Base-by-base conservation (phyloP, 2,888 invertebrate genomes). In the Eilema caniola region DNA sequence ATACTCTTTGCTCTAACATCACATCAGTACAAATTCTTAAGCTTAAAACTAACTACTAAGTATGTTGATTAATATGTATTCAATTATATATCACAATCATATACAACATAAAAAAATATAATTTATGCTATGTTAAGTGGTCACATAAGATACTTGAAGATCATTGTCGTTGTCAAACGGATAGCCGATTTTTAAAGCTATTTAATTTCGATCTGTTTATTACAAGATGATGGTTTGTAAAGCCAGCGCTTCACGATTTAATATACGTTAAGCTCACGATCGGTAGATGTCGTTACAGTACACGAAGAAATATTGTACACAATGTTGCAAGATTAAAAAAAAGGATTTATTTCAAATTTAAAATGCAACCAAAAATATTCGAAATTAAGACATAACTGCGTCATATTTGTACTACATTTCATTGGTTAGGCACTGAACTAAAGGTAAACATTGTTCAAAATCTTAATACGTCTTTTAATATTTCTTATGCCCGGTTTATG, bases 1-100 rank as follows among this genome's bases (percentile, higher is more conserved):
- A 90, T 90, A 91, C 88, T 92, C 88, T 93, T 93, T 93, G 90
- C 92, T 92, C 90, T 91, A 92, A 88, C 88, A 92, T 92, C 91
- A 93, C 93, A 91, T 93, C 93, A 93, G 93, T 93, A 92, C 93
- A 91, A 89, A 88, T 91, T 90, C 87, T 79, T 83, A 82, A 68
- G 71, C 72, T 72, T 79, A 82, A 82, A 79, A 80, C 79, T 78
- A 84, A 81, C 82, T 83, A 85, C 85, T 85, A 85, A 57, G n/a
- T 69, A 83, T 77, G 69, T 82, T 80, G 85, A 87, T 85, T 84
- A 85, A 85, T 83, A 85, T 84, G 82, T 69, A 84, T 83, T 85
- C 77, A 80, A 71, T 81, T 85, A 81, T 80, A 78, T 87, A 88
- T 88, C 88, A 89, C 86, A 88, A 84, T 89, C 82, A 83, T 86